Evolutionary conservation across 2,888 invertebrate species (phyloP).

Genomic region (Drosophila robusta): DNA sequence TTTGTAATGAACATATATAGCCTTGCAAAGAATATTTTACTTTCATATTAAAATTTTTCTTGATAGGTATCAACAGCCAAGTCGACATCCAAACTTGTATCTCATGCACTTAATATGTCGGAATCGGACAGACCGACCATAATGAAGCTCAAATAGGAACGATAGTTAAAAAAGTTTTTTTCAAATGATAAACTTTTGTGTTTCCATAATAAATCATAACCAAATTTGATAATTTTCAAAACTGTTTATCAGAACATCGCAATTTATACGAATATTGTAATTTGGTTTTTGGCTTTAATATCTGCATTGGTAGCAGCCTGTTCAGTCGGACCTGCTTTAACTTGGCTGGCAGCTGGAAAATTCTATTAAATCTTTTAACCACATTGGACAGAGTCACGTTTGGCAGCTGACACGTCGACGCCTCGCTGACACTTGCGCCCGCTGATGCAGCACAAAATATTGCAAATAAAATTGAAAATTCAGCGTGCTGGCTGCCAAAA

Average conservation of each 20-base stretch:
- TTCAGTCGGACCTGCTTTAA: slow-evolving; percentile 4
- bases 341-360: slow-evolving; percentile 25
- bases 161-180: no score
- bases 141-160: no score
- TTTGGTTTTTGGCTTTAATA: slow-evolving; percentile 30
- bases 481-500: slow-evolving; percentile 71
- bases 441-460: slow-evolving; percentile 70
- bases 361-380: slow-evolving; percentile 63
- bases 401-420: slow-evolving; percentile 62
- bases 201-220: no score
- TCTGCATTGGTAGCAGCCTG: slow-evolving; percentile 33
- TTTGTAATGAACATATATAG: no score
- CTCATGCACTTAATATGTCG: no score
- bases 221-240: no score
- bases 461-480: slow-evolving; percentile 65
- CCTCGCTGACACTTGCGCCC: slow-evolving; percentile 55
- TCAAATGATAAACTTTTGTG: no score
- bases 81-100: no score
- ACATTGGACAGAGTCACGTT: slow-evolving; percentile 75
- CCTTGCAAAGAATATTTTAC: no score
- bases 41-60: no score
- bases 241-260: slow-evolving; percentile 8
- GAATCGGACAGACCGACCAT: no score
- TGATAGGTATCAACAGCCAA: no score
- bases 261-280: slow-evolving; percentile 19